Base-by-base conservation (phyloP, 2,888 invertebrate species). In the Hydrotaea diabolus region DNA sequence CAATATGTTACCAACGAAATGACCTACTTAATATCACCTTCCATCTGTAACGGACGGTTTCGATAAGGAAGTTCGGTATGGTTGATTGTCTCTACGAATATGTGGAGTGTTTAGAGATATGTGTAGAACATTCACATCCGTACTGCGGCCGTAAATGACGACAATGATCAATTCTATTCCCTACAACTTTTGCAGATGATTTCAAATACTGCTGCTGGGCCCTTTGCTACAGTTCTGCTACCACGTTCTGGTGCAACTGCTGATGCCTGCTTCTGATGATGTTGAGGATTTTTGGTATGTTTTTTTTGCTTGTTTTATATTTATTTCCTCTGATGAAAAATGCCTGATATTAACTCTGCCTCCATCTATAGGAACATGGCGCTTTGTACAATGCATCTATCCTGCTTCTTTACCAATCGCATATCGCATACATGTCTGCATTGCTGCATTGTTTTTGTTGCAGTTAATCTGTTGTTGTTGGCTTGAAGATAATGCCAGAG, bases 351-450 rank as follows among this genome's bases (percentile, higher is more conserved):
- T 71, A 72, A 82, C 66, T 84, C 57, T n/a, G 74, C 75, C 46
- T 73, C 80, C 77, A 81, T 80, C 71, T 75, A 72, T 55, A 75
- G 78, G 64, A 85, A 85, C 80, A 85, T 77, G 85, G 82, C 85
- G 85, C 79, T 82, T 72, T 74, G 82, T 73, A 80, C 64, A 69
- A 69, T 55, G 53, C 55, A 75, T 59, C 39, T 59, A n/a, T n/a
- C 7, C 73, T 17, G 17, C 23, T 26, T 21, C 9, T 39, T 8
- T 64, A 53, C 46, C 26, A 72, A 15, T 39, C 55, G 39, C 49
- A 11, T 57, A 31, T 77, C 31, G 19, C 49, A 76, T 71, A 11
- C 59, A 53, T 53, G 49, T 71, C 19, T 74, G 77, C 77, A 74
- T 80, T 78, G 49, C 55, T 55, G 64, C 66, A 64, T 84, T 81